These are phyloP conservation scores for rabbit (Oryctolagus cuniculus) DNA, from an alignment of 2,113 vertebrate species.

Conservation along the genomic window DNA sequence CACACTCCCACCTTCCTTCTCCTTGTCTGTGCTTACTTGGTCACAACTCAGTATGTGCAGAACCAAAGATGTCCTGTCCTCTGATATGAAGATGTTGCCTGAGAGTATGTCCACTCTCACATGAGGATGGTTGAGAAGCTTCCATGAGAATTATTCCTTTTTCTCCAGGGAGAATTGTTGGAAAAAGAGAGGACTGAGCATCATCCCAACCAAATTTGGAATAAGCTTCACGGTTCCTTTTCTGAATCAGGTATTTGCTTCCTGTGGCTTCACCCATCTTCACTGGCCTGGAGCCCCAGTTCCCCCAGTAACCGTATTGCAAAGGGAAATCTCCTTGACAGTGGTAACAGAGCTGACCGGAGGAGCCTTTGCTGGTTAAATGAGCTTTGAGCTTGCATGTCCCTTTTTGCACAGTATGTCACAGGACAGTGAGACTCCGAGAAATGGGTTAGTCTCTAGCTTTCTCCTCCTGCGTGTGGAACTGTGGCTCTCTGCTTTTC, in stretches of 20 bases:
- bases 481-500: neutral
- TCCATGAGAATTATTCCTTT: constrained; percentile 13
- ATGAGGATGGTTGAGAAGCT: neutral
- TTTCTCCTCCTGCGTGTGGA: neutral
- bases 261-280: neutral
- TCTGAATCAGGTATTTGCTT: constrained; percentile 94
- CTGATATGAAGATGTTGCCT: neutral
- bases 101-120: neutral
- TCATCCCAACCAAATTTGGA: constrained; percentile 97
- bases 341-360: neutral
- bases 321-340: neutral
- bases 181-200: constrained; percentile 96
- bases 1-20: neutral
- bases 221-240: constrained; percentile 94
- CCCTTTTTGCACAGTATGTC: neutral
- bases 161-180: constrained; percentile 93
- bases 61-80: neutral
- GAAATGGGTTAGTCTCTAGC: no score
- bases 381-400: neutral
- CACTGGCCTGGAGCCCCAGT: neutral
- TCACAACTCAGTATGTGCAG: neutral
- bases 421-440: neutral
- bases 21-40: neutral
- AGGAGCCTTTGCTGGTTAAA: neutral
- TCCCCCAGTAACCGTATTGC: neutral